These are phyloP conservation scores for Eurypyga helias DNA, from an alignment of 2,113 vertebrate species.

Conservation along the genomic window DNA sequence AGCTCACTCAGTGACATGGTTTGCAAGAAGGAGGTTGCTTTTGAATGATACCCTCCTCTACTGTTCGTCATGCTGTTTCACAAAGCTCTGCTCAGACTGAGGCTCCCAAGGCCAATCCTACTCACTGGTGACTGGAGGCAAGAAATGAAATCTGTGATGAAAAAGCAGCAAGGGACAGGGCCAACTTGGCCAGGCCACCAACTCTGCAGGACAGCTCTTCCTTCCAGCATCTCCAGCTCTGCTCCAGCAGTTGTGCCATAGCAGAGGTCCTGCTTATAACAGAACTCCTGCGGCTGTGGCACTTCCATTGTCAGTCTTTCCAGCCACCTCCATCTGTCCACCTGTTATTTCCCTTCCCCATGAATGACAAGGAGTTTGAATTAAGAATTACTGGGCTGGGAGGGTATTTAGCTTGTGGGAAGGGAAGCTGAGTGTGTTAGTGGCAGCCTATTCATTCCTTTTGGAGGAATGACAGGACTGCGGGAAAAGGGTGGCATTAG, in stretches of 20 bases:
- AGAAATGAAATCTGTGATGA: neutral
- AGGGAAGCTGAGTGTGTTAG: neutral
- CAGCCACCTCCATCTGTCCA: constrained; percentile 16
- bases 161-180: neutral
- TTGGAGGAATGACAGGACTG: neutral
- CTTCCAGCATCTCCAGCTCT: neutral
- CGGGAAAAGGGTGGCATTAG: neutral
- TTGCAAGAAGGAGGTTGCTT: accelerated
- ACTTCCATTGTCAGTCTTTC: neutral
- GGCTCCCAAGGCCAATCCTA: neutral
- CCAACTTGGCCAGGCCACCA: neutral
- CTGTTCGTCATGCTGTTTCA: neutral
- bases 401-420: neutral
- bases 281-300: neutral
- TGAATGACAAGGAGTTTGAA: neutral
- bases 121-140: accelerated
- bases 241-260: neutral
- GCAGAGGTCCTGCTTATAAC: neutral
- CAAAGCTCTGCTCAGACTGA: neutral
- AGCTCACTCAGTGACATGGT: neutral
- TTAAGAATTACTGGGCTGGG: neutral
- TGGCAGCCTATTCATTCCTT: neutral
- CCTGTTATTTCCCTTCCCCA: neutral
- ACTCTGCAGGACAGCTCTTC: neutral
- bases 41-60: neutral